Evolutionary conservation across 1,140 invertebrate species (phyloP).

Genomic region (Trigoniulus corallinus): DNA sequence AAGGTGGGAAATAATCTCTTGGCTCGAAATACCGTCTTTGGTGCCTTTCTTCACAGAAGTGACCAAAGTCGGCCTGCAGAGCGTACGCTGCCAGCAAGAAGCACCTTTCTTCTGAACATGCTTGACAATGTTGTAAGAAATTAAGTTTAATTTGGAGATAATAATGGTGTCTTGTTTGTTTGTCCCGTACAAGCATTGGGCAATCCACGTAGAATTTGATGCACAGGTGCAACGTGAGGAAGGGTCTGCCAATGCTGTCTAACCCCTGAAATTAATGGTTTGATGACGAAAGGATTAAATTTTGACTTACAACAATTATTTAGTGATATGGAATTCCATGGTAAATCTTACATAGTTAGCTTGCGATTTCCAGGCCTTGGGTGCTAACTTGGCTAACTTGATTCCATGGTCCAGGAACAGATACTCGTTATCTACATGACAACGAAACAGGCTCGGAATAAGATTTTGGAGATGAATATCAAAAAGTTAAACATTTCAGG

Average conservation of each 20-base stretch:
- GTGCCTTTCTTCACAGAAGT: constrained; percentile 32
- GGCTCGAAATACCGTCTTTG: constrained; percentile 38
- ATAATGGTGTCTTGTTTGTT: constrained; percentile 75
- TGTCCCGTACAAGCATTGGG: constrained; percentile 42
- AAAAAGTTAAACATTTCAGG: too few species aligned
- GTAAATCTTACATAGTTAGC: constrained; percentile 34
- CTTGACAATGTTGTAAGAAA: constrained; percentile 36
- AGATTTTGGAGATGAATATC: too few species aligned
- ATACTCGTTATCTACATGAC: constrained; percentile 76
- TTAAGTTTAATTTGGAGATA: constrained; percentile 86
- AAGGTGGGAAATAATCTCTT: constrained; percentile 57
- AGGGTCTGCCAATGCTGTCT: constrained; percentile 70
- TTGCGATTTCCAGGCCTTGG: constrained; percentile 85
- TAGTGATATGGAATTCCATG: constrained; percentile 4
- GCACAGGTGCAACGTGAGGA: constrained; percentile 75
- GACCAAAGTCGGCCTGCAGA: constrained; percentile 78
- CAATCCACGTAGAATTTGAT: constrained; percentile 87
- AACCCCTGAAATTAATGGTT: constrained; percentile 72
- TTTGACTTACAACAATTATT: constrained; percentile 1
- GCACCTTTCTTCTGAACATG: constrained; percentile 42
- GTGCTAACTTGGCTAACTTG: constrained; percentile 88
- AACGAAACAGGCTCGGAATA: constrained; percentile 14
- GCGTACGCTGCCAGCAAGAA: constrained; percentile 68
- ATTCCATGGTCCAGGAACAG: constrained; percentile 83
- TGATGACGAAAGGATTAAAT: constrained; percentile 19